phyloP scores from a whole-genome alignment of 2,888 invertebrate genomes.

The Plutella xylostella region DNA sequence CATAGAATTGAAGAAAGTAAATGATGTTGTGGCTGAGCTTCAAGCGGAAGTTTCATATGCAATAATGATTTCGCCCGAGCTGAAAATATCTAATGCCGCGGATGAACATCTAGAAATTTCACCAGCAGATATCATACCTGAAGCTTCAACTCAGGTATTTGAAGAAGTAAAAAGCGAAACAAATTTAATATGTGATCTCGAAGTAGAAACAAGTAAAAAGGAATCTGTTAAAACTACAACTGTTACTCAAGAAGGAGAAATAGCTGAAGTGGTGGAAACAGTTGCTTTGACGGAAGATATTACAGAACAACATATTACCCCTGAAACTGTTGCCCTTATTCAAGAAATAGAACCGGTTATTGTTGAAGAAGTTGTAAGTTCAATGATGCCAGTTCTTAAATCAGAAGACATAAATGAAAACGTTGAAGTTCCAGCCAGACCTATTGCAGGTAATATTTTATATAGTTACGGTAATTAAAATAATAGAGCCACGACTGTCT shows the following conservation, averaged over 20 bases:
- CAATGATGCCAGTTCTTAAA: background rate
- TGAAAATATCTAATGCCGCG: too few species aligned
- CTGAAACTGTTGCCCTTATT: background rate
- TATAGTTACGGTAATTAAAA: background rate
- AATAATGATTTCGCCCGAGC: too few species aligned
- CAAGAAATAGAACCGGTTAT: background rate
- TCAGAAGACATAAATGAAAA: background rate
- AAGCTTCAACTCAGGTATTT: background rate
- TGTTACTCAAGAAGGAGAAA: constrained; percentile 1
- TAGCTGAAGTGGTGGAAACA: background rate
- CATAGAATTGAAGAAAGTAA: background rate
- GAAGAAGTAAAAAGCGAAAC: background rate
- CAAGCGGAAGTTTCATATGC: background rate
- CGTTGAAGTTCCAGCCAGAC: background rate
- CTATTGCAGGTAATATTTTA: constrained; percentile 2
- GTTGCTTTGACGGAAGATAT: background rate
- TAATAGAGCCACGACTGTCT: too few species aligned
- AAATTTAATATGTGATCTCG: background rate
- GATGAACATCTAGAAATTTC: too few species aligned
- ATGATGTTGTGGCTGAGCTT: background rate
- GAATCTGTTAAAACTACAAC: background rate
- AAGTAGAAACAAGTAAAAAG: background rate
- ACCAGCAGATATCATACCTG: background rate
- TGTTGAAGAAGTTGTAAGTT: background rate
- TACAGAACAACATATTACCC: background rate